Base-by-base conservation (phyloP, 2,113 vertebrate species). In the Manacus vitellinus region DNA sequence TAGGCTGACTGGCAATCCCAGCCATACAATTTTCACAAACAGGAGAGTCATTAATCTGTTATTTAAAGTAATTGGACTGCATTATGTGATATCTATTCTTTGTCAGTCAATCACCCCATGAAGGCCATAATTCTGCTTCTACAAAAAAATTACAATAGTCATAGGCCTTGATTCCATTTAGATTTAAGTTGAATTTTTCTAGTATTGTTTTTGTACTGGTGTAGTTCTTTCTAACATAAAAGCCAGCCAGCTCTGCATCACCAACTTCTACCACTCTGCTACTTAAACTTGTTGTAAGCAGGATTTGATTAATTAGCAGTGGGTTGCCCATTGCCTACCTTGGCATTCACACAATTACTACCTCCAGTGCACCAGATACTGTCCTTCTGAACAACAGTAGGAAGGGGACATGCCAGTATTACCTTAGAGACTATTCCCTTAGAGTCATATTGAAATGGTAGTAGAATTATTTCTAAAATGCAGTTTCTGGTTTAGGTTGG, bases 1-100 rank as follows among this genome's bases (percentile, higher is more conserved):
- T 30, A 85, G 90, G 92, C 96, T 92, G 67, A 82, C 70, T 95
- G 84, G 54, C 93, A 95, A 74, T 31, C 74, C 56, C 47, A 92
- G 78, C 37, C 55, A 90, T 79, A n/a, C 88, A 71, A 93, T 78
- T 73, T 77, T 77, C 85, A 84, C 90, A 51, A 83, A 59, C 59
- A 68, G 61, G 54, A 78, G 83, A 75, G 70, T 41, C 76, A 95
- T 94, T 93, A 94, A 89, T 75, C 94, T 78, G 56, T 84, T 91
- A 89, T 84, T 95, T 65, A 65, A 74, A 84, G 76, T 81, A 86
- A 95, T 12, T 92, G 70, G 44, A 46, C 92, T 52, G 76, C 54
- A 89, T 59, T 81, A 62, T 15, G 76, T 56, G 88, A 20, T 52
- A 71, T 35, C 70, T 56, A 35, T 44, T 92, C 91, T 91, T 88